Evolutionary conservation across 2,113 vertebrate genomes (phyloP), one percentile per base, ranked within the genome.

Genomic region (Onychostruthus taczanowskii): DNA sequence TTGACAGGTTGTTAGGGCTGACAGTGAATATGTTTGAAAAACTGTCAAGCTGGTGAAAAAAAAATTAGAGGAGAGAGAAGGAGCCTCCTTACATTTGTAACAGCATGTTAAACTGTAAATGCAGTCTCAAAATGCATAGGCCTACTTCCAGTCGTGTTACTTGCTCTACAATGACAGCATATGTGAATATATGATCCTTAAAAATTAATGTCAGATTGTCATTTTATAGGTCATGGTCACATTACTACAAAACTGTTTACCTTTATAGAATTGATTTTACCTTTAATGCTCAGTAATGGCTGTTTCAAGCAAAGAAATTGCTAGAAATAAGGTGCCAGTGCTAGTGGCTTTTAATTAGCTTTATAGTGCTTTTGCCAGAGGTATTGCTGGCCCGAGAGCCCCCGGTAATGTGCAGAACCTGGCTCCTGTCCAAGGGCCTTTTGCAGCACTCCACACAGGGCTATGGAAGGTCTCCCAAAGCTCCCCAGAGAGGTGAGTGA

Each of bases 21-120:
- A 98, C 98, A 98, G 97, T 96, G 98, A 99, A 98, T 99, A 99
- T 99, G 99, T 98, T 99, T 98, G 98, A 98, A 98, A 98, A 98
- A 98, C 98, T 98, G 98, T 98, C 98, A 98, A 98, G 98, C 98
- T 98, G 98, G 98, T 98, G 98, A 97, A 97, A 98, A 97, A 97
- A 97, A 98, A 98, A 98, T 98, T 98, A 98, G 98, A 98, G 97
- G 98, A 98, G 87, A 83, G 87, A 95, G 93, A 96, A 58, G 87
- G 90, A 95, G 96, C 88, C 92, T 97, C 95, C 97, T 97, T 98
- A 93, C 96, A 97, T 97, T 98, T 97, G 97, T 98, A 98, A 97
- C 96, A 97, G 97, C 97, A 97, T 97, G 97, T 98, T 98, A 96
- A 97, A 96, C 97, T 97, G 95, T 89, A 96, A 97, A 93, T 88